Evolutionary conservation across 2,888 invertebrate species (phyloP).

Genomic region (Dendrolimus houi): DNA sequence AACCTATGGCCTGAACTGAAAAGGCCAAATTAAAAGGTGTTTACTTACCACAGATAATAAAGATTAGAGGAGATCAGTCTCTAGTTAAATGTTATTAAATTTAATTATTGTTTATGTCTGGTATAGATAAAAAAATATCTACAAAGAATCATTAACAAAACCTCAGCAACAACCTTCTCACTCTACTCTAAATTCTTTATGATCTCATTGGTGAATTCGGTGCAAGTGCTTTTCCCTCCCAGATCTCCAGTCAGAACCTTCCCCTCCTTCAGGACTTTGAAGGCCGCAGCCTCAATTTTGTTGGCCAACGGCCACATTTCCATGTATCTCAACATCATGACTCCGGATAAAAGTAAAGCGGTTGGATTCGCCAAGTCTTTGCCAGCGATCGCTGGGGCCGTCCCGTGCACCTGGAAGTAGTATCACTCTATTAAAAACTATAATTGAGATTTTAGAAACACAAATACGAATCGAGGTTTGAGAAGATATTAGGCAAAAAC

Average conservation of each 20-base stretch:
- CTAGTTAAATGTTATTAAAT: too few relatives aligned
- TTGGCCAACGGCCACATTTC: constrained; percentile 82
- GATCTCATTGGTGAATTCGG: constrained; percentile 95
- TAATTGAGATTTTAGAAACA: too few relatives aligned
- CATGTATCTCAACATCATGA: constrained; percentile 99
- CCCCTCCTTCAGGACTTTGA: constrained; percentile 89
- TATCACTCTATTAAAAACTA: too few relatives aligned
- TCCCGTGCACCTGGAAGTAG: constrained; percentile 90
- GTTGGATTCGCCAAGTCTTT: constrained; percentile 99
- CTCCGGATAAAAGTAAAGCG: constrained; percentile 94
- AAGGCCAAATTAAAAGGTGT: too few relatives aligned
- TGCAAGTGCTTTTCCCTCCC: constrained; percentile 94
- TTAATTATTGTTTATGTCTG: too few relatives aligned
- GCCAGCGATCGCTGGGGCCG: constrained; percentile 97
- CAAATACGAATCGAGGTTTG: too few relatives aligned
- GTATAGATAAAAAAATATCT: too few relatives aligned
- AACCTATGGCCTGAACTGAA: too few relatives aligned
- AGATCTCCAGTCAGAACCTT: constrained; percentile 93
- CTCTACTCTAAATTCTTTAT: constrained; percentile 44
- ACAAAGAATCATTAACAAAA: not conserved
- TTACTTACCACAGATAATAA: too few relatives aligned
- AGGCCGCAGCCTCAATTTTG: constrained; percentile 89
- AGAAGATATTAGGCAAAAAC: too few relatives aligned
- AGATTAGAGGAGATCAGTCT: too few relatives aligned
- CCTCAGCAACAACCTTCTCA: not conserved